phyloP scores from a whole-genome alignment of 2,888 invertebrate species.

The Drosophila borborema region DNA sequence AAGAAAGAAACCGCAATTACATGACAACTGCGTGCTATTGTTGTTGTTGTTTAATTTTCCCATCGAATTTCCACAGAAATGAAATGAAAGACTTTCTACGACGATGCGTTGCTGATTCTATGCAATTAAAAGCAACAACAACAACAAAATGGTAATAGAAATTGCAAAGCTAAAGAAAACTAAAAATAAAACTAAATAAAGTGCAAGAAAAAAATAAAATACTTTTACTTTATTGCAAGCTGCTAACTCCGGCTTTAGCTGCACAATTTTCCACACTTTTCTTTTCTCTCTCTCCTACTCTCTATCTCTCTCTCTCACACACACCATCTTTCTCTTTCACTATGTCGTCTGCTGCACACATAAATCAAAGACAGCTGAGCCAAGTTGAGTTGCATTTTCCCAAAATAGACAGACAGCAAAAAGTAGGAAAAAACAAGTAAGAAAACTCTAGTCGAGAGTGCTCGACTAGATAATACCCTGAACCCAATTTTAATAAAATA shows the following conservation, averaged over 20 bases:
- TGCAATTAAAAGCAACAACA: conserved; percentile 46
- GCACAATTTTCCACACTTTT: conserved; percentile 49
- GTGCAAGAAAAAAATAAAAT: conserved; percentile 49
- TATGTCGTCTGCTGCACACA: conserved; percentile 12
- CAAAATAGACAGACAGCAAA: conserved; percentile 46
- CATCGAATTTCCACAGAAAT: conserved; percentile 61
- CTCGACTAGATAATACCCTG: too few relatives aligned
- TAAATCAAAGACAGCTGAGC: conserved; percentile 37
- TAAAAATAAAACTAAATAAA: conserved; percentile 22
- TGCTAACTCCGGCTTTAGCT: conserved; percentile 43
- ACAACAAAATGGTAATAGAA: conserved; percentile 8
- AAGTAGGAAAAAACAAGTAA: conserved; percentile 2
- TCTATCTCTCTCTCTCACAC: not conserved
- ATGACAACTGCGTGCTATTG: conserved; percentile 40
- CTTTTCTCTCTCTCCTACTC: conserved; percentile 6
- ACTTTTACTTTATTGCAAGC: conserved; percentile 61
- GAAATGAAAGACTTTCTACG: conserved; percentile 70
- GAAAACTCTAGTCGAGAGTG: too few relatives aligned
- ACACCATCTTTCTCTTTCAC: not conserved
- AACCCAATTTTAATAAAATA: too few relatives aligned
- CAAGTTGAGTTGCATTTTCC: conserved; percentile 41
- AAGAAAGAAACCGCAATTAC: conserved; percentile 47
- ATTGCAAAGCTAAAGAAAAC: conserved; percentile 22
- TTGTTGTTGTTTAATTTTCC: conserved; percentile 36
- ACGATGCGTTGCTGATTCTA: conserved; percentile 36